These are phyloP conservation scores for Prostheceraeus crozeri DNA, from an alignment of 2,888 invertebrate genomes.

Conservation along the genomic window DNA sequence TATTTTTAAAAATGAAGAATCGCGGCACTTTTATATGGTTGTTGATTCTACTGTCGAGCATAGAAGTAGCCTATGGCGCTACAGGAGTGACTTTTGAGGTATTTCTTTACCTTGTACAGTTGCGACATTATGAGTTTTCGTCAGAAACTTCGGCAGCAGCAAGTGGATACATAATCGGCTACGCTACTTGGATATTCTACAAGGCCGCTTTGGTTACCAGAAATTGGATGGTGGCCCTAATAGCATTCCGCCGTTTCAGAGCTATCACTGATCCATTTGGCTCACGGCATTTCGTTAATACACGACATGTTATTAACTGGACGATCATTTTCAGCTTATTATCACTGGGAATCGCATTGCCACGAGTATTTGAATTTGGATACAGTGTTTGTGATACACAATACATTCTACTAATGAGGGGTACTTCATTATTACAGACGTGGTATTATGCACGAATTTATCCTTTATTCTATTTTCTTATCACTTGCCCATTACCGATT, in stretches of 20 bases:
- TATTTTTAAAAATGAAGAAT: slow-evolving; percentile 9
- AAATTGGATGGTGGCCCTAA: slow-evolving; percentile 34
- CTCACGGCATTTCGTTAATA: slow-evolving; percentile 25
- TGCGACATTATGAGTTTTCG: background rate
- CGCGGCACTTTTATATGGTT: slow-evolving; percentile 31
- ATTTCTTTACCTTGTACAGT: slow-evolving; percentile 27
- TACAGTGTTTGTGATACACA: too few species aligned
- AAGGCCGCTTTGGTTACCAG: slow-evolving; percentile 30
- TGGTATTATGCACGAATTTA: too few species aligned
- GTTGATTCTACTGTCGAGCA: slow-evolving; percentile 28
- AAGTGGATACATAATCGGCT: slow-evolving; percentile 13
- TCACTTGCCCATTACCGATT: slow-evolving; percentile 33
- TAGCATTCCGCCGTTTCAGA: slow-evolving; percentile 34
- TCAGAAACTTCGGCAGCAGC: background rate
- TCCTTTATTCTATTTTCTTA: too few species aligned
- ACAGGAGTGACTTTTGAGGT: slow-evolving; percentile 33
- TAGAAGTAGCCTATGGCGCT: slow-evolving; percentile 25
- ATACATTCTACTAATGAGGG: too few species aligned
- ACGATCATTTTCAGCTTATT: too few species aligned
- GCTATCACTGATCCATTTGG: slow-evolving; percentile 26
- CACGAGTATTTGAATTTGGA: too few species aligned
- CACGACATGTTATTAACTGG: too few species aligned
- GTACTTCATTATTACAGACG: too few species aligned
- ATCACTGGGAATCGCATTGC: too few species aligned
- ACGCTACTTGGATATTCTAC: slow-evolving; percentile 31